Conservation (phyloP, 92 coral and sea anemone species). For the Paramuricea clavata region DNA sequence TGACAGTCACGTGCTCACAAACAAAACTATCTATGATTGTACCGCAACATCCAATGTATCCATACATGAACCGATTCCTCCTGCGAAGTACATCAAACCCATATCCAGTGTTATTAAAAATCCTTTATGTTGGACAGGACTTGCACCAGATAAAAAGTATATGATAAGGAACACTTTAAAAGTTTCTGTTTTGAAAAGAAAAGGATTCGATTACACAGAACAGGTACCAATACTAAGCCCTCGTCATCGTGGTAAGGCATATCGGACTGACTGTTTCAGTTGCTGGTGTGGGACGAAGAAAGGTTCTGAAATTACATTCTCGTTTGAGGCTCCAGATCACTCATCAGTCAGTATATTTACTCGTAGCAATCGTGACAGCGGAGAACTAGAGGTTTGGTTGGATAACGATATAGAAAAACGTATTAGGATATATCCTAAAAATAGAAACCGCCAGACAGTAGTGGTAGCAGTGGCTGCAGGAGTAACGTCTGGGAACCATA, state of each 20-base stretch:
- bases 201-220: slow-evolving; percentile 31
- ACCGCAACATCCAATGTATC: not conserved
- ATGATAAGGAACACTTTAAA: slow-evolving; percentile 45
- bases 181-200: slow-evolving; percentile 19
- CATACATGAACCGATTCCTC: slow-evolving; percentile 12
- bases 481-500: not conserved
- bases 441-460: slow-evolving; percentile 8
- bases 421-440: slow-evolving; percentile 30
- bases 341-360: slow-evolving; percentile 66
- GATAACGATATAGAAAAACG: slow-evolving; percentile 37
- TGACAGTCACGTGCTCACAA: not conserved
- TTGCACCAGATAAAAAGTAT: slow-evolving; percentile 62
- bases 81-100: slow-evolving; percentile 26
- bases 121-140: slow-evolving; percentile 78
- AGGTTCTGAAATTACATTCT: slow-evolving; percentile 39
- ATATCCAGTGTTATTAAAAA: slow-evolving; percentile 12
- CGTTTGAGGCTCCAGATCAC: slow-evolving; percentile 28
- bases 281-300: slow-evolving; percentile 68
- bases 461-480: not conserved
- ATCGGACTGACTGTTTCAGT: slow-evolving; percentile 57
- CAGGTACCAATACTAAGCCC: not conserved
- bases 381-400: slow-evolving; percentile 63
- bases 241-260: slow-evolving; percentile 2
- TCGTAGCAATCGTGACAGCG: slow-evolving; percentile 52
- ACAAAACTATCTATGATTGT: not conserved